phyloP scores from a whole-genome alignment of 2,888 invertebrate genomes.

The Hirtodrosophila confusa region DNA sequence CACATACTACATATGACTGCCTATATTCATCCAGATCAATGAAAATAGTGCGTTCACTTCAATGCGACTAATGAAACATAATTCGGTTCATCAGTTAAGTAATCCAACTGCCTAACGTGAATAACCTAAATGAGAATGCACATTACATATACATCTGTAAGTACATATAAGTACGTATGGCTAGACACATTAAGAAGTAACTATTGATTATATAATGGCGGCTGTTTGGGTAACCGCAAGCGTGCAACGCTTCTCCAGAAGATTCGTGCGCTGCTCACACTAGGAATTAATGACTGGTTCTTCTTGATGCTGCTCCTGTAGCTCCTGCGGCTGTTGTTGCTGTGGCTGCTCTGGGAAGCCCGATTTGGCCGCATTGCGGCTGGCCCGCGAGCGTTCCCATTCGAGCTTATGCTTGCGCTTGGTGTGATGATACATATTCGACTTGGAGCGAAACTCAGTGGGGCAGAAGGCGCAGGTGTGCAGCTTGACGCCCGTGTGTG shows the following conservation, averaged over 20 bases:
- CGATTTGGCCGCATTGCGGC: constrained; percentile 60
- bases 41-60: too few relatives aligned
- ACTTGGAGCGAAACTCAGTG: constrained; percentile 80
- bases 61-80: too few relatives aligned
- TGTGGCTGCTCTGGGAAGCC: constrained; percentile 28
- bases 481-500: constrained; percentile 78
- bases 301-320: constrained; percentile 13
- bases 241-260: constrained; percentile 1
- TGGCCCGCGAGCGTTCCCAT: constrained; percentile 76
- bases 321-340: constrained; percentile 8
- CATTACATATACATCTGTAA: constrained; percentile 17
- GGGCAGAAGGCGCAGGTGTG: constrained; percentile 81
- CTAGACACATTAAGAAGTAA: constrained; percentile 47
- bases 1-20: neutral
- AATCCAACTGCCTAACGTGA: neutral
- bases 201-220: constrained; percentile 46
- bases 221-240: neutral
- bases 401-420: constrained; percentile 79
- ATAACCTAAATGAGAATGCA: constrained; percentile 28
- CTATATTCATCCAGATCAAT: too few relatives aligned
- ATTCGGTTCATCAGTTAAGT: too few relatives aligned
- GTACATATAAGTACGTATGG: constrained; percentile 34
- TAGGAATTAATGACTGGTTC: constrained; percentile 39
- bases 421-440: constrained; percentile 82
- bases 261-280: constrained; percentile 1